Evolutionary conservation across 2,797 vertebrate species (phyloP).

Genomic region (Falco novaeseelandiae): DNA sequence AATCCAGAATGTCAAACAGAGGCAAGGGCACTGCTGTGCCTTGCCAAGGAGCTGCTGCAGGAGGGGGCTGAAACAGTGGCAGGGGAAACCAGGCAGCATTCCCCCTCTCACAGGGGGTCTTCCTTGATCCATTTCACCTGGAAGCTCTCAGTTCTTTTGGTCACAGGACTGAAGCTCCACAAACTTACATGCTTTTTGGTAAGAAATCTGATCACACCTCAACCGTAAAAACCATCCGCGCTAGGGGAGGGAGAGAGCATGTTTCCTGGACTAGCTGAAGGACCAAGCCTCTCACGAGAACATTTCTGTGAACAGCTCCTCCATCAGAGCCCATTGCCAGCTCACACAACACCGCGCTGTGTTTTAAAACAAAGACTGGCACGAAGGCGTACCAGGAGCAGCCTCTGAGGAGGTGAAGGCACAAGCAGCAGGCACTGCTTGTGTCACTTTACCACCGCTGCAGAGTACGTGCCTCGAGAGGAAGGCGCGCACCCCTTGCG

Average conservation of each 20-base stretch:
- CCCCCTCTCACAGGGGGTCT: neutral
- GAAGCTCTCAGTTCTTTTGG: neutral
- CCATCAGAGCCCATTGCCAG: neutral
- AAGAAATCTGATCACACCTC: neutral
- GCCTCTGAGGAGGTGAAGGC: no score
- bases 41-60: neutral
- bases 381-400: neutral
- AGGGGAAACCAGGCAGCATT: neutral
- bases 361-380: neutral
- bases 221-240: neutral
- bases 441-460: neutral
- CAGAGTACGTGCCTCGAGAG: fast-evolving
- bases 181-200: neutral
- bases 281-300: neutral
- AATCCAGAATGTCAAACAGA: neutral
- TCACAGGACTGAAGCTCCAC: neutral
- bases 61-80: neutral
- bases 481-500: neutral
- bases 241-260: fast-evolving
- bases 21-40: neutral
- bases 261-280: fast-evolving
- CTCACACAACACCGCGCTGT: fast-evolving
- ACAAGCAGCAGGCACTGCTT: neutral
- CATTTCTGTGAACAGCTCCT: neutral
- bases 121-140: neutral